Base-by-base conservation (phyloP, 2,888 invertebrate genomes). In the Torymus aiolomorphi region DNA sequence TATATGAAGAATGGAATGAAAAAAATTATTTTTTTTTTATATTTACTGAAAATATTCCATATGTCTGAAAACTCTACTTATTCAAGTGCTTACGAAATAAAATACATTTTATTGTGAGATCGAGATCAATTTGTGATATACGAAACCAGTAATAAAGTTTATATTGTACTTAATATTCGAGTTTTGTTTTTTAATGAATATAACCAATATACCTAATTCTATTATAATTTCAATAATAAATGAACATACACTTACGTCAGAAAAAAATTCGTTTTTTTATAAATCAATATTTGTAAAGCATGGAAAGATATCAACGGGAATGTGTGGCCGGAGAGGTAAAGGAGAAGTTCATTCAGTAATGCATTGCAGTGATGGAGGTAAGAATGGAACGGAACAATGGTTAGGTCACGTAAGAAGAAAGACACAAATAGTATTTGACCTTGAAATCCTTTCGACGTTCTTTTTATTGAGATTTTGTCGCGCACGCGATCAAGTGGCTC, bases 381-480 rank as follows among this genome's bases (percentile, higher is more conserved):
- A 42, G 42, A 69, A 62, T 77, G 51, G 49, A 76, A 57, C 0
- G 51, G n/a, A 24, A 71, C 70, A 77, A 71, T 59, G 18, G 14
- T 2, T 20, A 49, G 63, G 49, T 70, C 2, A 57, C 8, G 13
- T 52, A 52, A 54, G 42, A 42, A 42, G 31, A 42, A 75, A 70
- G 16, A 72, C 71, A 71, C 14, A 76, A 42, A 66, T 12, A 52
- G 57, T 61, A 51, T 67, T 76, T 10, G 51, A 65, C 70, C 67
- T 76, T 76, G 80, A 80, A 72, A 80, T 76, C 80, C 31, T 72
- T 72, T 69, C 18, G 61, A 69, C 4, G 12, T 75, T 76, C 65
- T 76, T 80, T 80, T 80, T 80, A 80, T 80, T 80, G 72, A 80
- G 66, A 67, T 72, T 80, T 75, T 67, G 57, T 72, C 59, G 49